phyloP scores from a whole-genome alignment of 2,797 vertebrate genomes.

The Propithecus deckenii region DNA sequence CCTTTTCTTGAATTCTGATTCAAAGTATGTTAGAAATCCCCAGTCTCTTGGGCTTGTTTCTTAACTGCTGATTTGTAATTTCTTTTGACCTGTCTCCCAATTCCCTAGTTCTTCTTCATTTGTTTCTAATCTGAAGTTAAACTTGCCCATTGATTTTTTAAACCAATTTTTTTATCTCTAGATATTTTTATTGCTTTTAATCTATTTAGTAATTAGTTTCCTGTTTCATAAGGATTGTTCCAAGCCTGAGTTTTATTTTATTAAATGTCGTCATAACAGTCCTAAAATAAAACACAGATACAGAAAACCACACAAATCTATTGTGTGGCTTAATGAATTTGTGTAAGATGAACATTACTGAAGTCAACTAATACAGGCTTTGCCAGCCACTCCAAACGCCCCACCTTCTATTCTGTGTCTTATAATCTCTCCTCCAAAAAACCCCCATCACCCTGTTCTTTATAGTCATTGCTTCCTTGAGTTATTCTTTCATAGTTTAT shows the following conservation, averaged over 20 bases:
- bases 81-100: not conserved
- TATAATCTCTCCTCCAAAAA: not conserved
- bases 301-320: not conserved
- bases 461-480: not conserved
- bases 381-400: not conserved
- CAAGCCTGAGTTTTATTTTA: not conserved
- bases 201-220: not conserved
- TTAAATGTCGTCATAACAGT: not conserved
- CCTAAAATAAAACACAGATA: not conserved
- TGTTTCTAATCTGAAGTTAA: not conserved
- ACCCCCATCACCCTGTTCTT: not conserved
- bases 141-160: not conserved
- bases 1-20: not conserved
- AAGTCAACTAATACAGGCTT: not conserved
- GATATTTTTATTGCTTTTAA: not conserved
- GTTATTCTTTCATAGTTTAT: not conserved
- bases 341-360: not conserved
- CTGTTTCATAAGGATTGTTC: not conserved
- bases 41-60: accelerated
- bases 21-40: not conserved
- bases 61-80: not conserved
- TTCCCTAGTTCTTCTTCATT: not conserved
- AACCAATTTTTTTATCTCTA: not conserved
- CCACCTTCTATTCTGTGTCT: too few relatives aligned
- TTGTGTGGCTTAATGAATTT: not conserved